A percentile compares a stretch with the other conserved stretches of the same genome.
Conservation (phyloP, 2,113 vertebrate species). For the Nettapus auritus region DNA sequence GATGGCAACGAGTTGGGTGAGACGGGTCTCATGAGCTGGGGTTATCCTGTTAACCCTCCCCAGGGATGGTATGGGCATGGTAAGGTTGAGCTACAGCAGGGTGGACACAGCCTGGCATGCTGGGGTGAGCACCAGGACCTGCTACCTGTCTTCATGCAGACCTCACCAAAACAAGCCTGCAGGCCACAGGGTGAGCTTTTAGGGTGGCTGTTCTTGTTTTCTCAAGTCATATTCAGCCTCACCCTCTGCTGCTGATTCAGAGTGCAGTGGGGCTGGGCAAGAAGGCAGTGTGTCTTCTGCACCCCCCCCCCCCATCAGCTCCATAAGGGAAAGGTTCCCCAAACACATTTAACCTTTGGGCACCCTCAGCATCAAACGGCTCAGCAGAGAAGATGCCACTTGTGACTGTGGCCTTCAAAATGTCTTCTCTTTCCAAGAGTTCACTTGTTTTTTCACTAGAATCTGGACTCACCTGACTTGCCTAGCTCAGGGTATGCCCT, state of each 20-base stretch:
- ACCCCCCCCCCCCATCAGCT: not conserved
- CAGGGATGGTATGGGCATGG: not conserved
- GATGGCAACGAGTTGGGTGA: not conserved
- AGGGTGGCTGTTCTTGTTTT: not conserved
- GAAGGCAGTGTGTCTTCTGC: not conserved
- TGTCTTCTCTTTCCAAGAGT: not conserved
- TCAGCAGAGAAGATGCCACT: not conserved
- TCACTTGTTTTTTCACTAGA: not conserved
- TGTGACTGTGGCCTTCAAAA: not conserved
- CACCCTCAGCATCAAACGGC: not conserved
- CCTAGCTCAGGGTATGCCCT: not conserved
- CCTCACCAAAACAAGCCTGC: not conserved
- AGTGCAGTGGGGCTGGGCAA: not conserved
- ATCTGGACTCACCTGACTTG: not conserved
- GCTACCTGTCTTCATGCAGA: not conserved
- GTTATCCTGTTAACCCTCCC: not conserved
- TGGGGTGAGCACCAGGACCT: not conserved
- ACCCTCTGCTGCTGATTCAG: not conserved
- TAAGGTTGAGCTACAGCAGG: not conserved
- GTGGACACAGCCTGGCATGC: not conserved
- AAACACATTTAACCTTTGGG: not conserved
- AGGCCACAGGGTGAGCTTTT: not conserved
- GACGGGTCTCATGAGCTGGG: not conserved
- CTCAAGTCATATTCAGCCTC: not conserved
- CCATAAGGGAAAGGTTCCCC: not conserved